Evolutionary conservation across 2,797 vertebrate species (phyloP).

Genomic region (Molossus alvarezi): DNA sequence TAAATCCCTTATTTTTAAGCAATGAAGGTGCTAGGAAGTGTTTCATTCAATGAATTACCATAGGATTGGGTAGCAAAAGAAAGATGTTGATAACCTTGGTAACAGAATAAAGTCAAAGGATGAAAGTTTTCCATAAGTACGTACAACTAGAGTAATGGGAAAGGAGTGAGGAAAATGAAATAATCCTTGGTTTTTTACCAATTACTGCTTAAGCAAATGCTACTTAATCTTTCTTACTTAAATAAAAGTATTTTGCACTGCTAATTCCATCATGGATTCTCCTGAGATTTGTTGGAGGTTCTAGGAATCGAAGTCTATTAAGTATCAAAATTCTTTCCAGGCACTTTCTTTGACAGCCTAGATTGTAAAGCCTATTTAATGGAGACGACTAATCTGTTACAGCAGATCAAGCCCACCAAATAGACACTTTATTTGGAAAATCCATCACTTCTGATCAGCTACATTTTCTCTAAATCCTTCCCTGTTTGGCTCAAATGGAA

Average conservation of each 20-base stretch:
- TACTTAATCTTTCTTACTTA: conserved; percentile 63
- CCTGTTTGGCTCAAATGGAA: conserved; percentile 55
- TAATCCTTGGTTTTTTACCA: conserved; percentile 59
- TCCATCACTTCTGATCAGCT: conserved; percentile 49
- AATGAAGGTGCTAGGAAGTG: not conserved
- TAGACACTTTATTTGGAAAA: not conserved
- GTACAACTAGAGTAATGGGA: not conserved
- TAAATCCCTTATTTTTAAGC: conserved; percentile 53
- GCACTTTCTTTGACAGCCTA: conserved; percentile 47
- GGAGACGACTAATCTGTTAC: conserved; percentile 13
- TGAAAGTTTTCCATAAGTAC: conserved; percentile 19
- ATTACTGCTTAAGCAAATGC: conserved; percentile 46
- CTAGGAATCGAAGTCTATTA: conserved; percentile 58
- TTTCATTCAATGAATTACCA: conserved; percentile 41
- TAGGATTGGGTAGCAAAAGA: not conserved
- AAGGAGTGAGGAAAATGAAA: conserved; percentile 44
- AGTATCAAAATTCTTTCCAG: conserved; percentile 61
- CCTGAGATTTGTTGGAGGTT: conserved; percentile 38
- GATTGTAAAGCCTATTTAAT: conserved; percentile 54
- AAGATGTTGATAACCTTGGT: conserved; percentile 2
- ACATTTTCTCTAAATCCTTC: conserved; percentile 16
- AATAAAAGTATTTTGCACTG: conserved; percentile 54
- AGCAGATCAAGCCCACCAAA: conserved; percentile 46
- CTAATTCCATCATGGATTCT: conserved; percentile 53
- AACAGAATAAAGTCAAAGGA: conserved; percentile 42